Evolutionary conservation across 2,113 vertebrate genomes (phyloP).

Genomic region (Sapayoa aenigma): DNA sequence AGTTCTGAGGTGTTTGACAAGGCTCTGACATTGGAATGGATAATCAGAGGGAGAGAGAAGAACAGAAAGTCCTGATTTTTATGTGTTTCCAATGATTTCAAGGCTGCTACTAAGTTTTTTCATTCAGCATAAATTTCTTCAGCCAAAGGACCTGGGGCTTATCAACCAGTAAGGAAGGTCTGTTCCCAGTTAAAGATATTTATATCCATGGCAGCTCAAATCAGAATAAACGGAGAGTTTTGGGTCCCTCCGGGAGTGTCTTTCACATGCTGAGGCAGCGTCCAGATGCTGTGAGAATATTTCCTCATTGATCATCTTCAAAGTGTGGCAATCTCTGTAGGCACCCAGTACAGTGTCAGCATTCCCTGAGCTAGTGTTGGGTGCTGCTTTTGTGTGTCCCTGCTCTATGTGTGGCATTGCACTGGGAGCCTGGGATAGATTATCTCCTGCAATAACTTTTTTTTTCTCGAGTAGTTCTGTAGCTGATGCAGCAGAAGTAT

Average conservation of each 20-base stretch:
- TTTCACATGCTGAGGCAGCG: neutral
- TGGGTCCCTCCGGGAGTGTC: neutral
- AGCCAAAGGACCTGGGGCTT: neutral
- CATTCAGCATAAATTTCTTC: neutral
- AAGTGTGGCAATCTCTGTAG: neutral
- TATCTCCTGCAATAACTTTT: neutral
- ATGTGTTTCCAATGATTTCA: neutral
- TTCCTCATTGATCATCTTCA: conserved; percentile 27
- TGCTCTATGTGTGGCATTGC: neutral
- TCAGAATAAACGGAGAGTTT: neutral
- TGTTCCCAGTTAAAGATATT: conserved; percentile 2
- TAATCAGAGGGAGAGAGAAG: neutral
- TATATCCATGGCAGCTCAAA: conserved; percentile 11
- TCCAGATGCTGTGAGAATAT: neutral
- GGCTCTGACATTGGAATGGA: neutral
- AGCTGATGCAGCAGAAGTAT: neutral
- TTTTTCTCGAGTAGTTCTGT: neutral
- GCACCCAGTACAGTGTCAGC: neutral
- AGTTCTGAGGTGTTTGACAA: neutral
- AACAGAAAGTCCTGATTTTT: neutral
- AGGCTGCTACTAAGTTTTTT: neutral
- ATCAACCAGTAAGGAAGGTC: neutral
- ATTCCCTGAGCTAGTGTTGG: neutral
- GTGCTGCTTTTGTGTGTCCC: neutral
- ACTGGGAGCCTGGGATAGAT: neutral